These are phyloP conservation scores for Agonopterix heracliana DNA, from an alignment of 2,888 invertebrate genomes.

Conservation along the genomic window DNA sequence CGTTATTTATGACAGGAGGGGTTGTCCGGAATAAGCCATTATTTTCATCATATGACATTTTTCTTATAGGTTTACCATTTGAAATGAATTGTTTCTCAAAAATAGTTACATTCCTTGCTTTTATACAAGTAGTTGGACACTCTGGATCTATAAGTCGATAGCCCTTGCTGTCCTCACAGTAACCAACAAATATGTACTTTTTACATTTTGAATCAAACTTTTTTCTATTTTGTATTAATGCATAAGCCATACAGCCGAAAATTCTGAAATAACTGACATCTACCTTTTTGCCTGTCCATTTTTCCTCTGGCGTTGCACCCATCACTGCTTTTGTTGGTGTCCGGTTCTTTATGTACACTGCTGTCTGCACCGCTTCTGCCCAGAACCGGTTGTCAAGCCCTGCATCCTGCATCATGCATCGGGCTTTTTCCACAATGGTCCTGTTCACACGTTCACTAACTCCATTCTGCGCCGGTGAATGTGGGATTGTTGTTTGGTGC, in stretches of 20 bases:
- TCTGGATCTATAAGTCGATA: slow-evolving; percentile 12
- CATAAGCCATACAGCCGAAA: slow-evolving; percentile 17
- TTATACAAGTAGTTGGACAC: slow-evolving; percentile 7
- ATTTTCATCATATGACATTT: background rate
- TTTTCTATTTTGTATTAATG: slow-evolving; percentile 10
- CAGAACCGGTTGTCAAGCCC: slow-evolving; percentile 12
- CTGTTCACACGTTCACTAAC: too few relatives aligned
- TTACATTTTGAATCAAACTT: slow-evolving; percentile 13
- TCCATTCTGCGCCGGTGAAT: too few relatives aligned
- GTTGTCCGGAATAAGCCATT: too few relatives aligned
- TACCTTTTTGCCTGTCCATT: slow-evolving; percentile 12
- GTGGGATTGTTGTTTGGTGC: too few relatives aligned
- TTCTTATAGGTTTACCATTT: background rate
- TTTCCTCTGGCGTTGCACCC: slow-evolving; percentile 14
- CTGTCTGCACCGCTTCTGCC: slow-evolving; percentile 17
- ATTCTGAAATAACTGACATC: slow-evolving; percentile 9
- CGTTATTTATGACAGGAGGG: background rate
- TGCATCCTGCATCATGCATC: slow-evolving; percentile 14
- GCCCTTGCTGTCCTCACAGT: slow-evolving; percentile 6
- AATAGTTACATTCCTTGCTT: slow-evolving; percentile 12
- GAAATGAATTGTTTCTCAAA: slow-evolving; percentile 7
- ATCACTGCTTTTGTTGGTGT: slow-evolving; percentile 13
- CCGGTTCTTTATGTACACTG: slow-evolving; percentile 14
- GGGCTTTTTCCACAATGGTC: too few relatives aligned
- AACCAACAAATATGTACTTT: slow-evolving; percentile 10